A percentile compares a stretch with the other conserved stretches of the same genome.
phyloP scores from a whole-genome alignment of 2,797 vertebrate genomes.

The Picus viridis region DNA sequence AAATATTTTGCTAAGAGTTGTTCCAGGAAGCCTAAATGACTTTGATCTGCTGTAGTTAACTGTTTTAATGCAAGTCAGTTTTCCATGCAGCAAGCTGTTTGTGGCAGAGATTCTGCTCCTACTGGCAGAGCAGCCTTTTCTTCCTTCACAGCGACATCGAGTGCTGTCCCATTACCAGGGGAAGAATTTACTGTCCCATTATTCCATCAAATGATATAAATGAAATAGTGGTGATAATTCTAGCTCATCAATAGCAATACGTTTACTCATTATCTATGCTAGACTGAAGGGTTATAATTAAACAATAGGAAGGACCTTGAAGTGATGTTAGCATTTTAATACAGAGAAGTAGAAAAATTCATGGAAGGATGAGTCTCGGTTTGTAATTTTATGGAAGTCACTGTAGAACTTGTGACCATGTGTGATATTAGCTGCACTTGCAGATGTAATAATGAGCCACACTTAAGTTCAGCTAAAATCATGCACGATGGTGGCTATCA shows the following conservation, averaged over 20 bases:
- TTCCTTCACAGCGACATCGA: background rate
- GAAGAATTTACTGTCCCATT: background rate
- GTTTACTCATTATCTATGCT: slow-evolving; percentile 59
- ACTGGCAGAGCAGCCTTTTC: background rate
- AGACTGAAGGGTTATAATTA: slow-evolving; percentile 60
- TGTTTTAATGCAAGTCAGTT: slow-evolving; percentile 2
- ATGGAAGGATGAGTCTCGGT: slow-evolving; percentile 44
- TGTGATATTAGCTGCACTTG: background rate
- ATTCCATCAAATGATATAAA: background rate
- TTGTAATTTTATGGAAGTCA: slow-evolving; percentile 35
- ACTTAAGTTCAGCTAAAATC: background rate
- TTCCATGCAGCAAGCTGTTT: background rate
- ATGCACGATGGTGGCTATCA: background rate
- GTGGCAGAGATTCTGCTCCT: background rate
- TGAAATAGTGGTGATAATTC: background rate
- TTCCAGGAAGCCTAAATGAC: background rate
- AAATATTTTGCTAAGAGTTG: slow-evolving; percentile 22
- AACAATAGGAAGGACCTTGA: slow-evolving; percentile 54
- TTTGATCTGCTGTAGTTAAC: background rate
- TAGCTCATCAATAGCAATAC: background rate
- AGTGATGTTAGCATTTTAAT: slow-evolving; percentile 44
- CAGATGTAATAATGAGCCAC: background rate
- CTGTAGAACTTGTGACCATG: background rate
- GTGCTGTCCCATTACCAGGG: background rate
- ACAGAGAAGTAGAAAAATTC: slow-evolving; percentile 39